Percentiles rank a stretch among this genome's conserved stretches.
Evolutionary conservation across 2,888 invertebrate species (phyloP).

Genomic region (Agrilus cyanescens): DNA sequence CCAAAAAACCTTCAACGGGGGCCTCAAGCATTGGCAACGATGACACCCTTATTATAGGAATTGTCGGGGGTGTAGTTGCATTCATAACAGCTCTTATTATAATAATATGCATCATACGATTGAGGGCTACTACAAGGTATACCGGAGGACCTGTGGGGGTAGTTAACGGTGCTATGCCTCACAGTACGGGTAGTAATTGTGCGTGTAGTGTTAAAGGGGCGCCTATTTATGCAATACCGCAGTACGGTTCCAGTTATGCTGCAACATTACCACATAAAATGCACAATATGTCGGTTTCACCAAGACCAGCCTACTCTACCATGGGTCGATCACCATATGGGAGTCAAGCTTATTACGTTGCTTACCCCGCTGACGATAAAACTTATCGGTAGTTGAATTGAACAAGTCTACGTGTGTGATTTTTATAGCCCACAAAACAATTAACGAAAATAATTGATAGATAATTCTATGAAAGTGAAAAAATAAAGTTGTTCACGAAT

Average conservation of each 20-base stretch:
- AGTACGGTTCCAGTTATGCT: constrained; percentile 42
- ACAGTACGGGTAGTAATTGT: constrained; percentile 43
- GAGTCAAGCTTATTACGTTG: constrained; percentile 47
- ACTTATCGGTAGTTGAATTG: constrained; percentile 43
- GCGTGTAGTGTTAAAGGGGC: constrained; percentile 38
- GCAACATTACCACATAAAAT: constrained; percentile 57
- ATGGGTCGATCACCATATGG: constrained; percentile 47
- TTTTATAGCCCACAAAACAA: too few species aligned
- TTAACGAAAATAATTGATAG: too few species aligned
- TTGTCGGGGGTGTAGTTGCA: constrained; percentile 84
- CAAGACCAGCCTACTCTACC: constrained; percentile 47
- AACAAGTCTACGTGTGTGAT: not conserved
- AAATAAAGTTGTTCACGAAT: too few species aligned
- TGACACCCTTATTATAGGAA: constrained; percentile 89
- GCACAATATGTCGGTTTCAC: constrained; percentile 38
- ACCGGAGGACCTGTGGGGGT: constrained; percentile 55
- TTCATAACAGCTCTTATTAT: constrained; percentile 82
- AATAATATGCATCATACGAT: constrained; percentile 74
- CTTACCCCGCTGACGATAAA: constrained; percentile 52
- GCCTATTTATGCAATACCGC: constrained; percentile 46
- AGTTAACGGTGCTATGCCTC: constrained; percentile 32
- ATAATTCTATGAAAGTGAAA: too few species aligned
- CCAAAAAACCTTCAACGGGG: constrained; percentile 46
- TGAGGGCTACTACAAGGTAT: constrained; percentile 49
- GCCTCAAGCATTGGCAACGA: constrained; percentile 63